Conservation (phyloP, 23 tunicate genomes). For the Halocynthia roretzi region DNA sequence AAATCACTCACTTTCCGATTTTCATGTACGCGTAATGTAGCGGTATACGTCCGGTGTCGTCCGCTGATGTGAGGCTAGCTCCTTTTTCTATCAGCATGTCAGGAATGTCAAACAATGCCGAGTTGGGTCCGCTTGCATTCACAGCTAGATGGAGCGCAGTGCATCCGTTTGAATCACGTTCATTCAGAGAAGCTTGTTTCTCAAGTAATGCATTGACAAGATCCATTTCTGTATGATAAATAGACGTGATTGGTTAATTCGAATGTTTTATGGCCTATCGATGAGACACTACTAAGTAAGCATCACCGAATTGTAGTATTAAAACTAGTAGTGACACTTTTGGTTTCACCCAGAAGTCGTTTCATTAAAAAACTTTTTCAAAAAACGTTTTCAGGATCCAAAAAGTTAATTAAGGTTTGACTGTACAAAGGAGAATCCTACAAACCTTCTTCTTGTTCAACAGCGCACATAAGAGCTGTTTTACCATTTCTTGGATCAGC, state of each 20-base stretch:
- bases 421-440: too few relatives aligned
- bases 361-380: slow-evolving; percentile 1
- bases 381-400: too few relatives aligned
- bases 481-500: slow-evolving; percentile 84
- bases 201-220: slow-evolving; percentile 78
- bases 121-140: slow-evolving; percentile 79
- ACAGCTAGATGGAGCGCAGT: slow-evolving; percentile 98
- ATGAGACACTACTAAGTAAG: too few relatives aligned
- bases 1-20: slow-evolving; percentile 43
- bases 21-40: slow-evolving; percentile 90
- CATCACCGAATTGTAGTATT: too few relatives aligned
- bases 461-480: slow-evolving; percentile 97
- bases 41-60: slow-evolving; percentile 79
- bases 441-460: slow-evolving; percentile 97
- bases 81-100: slow-evolving; percentile 88
- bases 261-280: too few relatives aligned
- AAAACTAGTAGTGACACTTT: too few relatives aligned
- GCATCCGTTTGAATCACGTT: slow-evolving; percentile 51
- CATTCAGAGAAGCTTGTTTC: slow-evolving; percentile 79
- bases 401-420: too few relatives aligned
- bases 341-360: too few relatives aligned
- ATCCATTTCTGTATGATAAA: slow-evolving; percentile 51
- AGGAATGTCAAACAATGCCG: slow-evolving; percentile 89
- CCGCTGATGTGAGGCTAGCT: slow-evolving; percentile 70
- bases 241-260: neutral